Evolutionary conservation across 1,140 invertebrate genomes (phyloP), one percentile per base, ranked within the genome.

Genomic region (Drosophila murphyi): DNA sequence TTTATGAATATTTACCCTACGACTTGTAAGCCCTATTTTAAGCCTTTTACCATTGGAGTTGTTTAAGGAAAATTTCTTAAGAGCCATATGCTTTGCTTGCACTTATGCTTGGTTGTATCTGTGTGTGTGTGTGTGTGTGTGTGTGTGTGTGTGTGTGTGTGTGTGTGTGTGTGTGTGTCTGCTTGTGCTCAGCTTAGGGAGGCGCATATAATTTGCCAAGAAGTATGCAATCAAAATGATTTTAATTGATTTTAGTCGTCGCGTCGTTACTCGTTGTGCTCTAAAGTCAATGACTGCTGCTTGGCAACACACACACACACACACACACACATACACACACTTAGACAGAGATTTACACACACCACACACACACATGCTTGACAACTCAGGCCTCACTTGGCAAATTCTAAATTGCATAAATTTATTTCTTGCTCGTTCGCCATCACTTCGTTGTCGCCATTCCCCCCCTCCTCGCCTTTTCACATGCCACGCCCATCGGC

Each of bases 381-480:
- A 55, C 68, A 55, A 64, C 51, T 60, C 48, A 60, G 51, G 56
- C 28, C 64, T 73, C 64, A 73, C 81, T 69, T 74, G 43, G 63
- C 55, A 74, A 88, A 83, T 88, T 89, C 74, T 89, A 89, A 89
- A 89, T 89, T 89, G 85, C 85, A 89, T 89, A 89, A 89, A 89
- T 89, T 85, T 87, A 82, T 87, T 79, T 79, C 68, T 67, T 56
- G 51, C 68, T 63, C 55, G 32, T 78, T 64, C 57, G 50, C 37
- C 63, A 51, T 54, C 47, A n/a, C 62, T 37, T 34, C 57, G 43
- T 54, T 47, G 52, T 68, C 51, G 35, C 50, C 61, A 20, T 20
- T 20, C 20, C 20, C 20, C 20, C 20, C 20, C 20, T 2, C 20
- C 20, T 0, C 39, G 10, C 10, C n/a, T 6, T n/a, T 3, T 8